These are phyloP conservation scores for Cephus sareptanus DNA, from an alignment of 2,888 invertebrate genomes.

Conservation along the genomic window DNA sequence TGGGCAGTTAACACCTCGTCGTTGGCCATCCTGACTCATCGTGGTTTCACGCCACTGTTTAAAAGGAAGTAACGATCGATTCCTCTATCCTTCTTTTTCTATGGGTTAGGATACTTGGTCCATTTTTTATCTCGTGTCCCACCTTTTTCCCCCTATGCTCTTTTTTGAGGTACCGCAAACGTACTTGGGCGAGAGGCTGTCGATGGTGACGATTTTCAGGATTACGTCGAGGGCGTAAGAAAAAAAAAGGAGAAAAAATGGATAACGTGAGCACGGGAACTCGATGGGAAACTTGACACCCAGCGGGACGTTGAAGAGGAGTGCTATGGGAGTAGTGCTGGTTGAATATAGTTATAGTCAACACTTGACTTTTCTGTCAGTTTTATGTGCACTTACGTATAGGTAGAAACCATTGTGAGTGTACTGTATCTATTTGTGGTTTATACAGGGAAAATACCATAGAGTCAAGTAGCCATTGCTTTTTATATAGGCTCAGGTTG, in stretches of 20 bases:
- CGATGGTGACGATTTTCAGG: background rate
- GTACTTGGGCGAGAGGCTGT: background rate
- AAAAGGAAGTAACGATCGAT: too few species aligned
- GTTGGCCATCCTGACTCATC: background rate
- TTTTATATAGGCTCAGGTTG: too few species aligned
- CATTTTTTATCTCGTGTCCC: too few species aligned
- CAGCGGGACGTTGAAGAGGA: conserved; percentile 38
- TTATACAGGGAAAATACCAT: conserved; percentile 7
- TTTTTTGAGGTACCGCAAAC: too few species aligned
- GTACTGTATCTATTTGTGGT: conserved; percentile 24
- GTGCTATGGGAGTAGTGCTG: too few species aligned
- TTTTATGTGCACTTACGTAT: background rate
- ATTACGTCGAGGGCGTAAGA: background rate
- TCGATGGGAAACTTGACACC: conserved; percentile 42
- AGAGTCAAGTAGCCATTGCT: too few species aligned
- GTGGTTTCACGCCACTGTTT: too few species aligned
- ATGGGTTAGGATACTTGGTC: too few species aligned
- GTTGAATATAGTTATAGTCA: background rate
- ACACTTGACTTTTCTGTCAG: conserved; percentile 3
- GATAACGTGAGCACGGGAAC: conserved; percentile 9
- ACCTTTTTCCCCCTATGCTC: too few species aligned
- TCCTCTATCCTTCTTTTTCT: too few species aligned
- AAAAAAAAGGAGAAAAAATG: background rate
- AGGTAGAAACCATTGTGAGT: background rate
- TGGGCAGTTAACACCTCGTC: conserved; percentile 53